Conservation (phyloP, 2,797 vertebrate genomes). For the Borostomias antarcticus region DNA sequence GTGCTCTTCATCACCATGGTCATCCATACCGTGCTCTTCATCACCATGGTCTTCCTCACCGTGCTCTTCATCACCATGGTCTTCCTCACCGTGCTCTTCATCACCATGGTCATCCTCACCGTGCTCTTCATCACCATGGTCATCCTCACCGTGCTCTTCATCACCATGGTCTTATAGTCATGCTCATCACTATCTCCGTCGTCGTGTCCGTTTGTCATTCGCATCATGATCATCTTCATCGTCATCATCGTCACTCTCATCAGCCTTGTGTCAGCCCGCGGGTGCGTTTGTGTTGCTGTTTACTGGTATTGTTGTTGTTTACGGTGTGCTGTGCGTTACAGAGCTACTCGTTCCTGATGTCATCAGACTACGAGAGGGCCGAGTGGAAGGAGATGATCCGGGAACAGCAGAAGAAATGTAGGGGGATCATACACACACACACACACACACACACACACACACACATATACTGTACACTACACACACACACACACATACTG, state of each 20-base stretch:
- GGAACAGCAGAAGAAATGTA: slow-evolving; percentile 98
- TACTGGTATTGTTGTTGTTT: neutral
- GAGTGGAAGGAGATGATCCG: slow-evolving; percentile 95
- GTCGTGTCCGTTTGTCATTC: neutral
- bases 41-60: neutral
- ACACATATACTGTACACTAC: neutral
- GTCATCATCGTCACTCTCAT: neutral
- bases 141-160: neutral
- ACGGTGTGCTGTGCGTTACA: slow-evolving; percentile 47
- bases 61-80: too few species aligned
- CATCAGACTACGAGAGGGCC: slow-evolving; percentile 94
- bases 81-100: neutral
- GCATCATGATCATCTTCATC: too few species aligned
- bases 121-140: too few species aligned
- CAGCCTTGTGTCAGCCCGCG: neutral
- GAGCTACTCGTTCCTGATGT: slow-evolving; percentile 94
- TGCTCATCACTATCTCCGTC: neutral
- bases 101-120: neutral
- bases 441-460: too few species aligned
- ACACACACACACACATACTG: neutral
- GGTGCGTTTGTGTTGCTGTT: neutral
- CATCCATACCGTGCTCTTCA: neutral
- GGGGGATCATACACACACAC: slow-evolving; percentile 45
- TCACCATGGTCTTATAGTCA: neutral
- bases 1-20: neutral